Evolutionary conservation across 2,888 invertebrate species (phyloP).

Genomic region (Parapristionchus giblindavisi): DNA sequence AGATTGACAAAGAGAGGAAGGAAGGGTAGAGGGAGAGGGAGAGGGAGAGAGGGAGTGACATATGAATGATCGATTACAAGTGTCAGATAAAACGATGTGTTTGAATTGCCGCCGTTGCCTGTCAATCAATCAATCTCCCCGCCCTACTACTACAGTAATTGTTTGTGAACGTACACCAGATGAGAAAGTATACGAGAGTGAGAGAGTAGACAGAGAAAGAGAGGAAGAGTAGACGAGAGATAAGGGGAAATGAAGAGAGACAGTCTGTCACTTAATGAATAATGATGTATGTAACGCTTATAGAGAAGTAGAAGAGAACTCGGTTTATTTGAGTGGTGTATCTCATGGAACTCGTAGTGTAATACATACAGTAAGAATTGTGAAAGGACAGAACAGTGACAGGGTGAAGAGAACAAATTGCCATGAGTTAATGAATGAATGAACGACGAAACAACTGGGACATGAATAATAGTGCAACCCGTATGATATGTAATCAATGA

Average conservation of each 20-base stretch:
- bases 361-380: not conserved
- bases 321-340: constrained; percentile 35
- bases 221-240: not conserved
- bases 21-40: not conserved
- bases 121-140: constrained; percentile 39
- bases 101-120: constrained; percentile 46
- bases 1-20: constrained; percentile 10
- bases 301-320: constrained; percentile 2
- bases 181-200: not conserved
- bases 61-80: constrained; percentile 45
- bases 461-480: constrained; percentile 10
- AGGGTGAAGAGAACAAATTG: constrained; percentile 26
- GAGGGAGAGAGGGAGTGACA: constrained; percentile 24
- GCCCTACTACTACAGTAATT: constrained; percentile 44
- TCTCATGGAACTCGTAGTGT: too few species aligned
- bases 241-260: not conserved
- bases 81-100: constrained; percentile 48
- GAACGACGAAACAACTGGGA: constrained; percentile 19
- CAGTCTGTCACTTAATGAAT: not conserved
- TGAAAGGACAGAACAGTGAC: constrained; percentile 7
- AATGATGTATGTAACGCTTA: too few species aligned
- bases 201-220: not conserved
- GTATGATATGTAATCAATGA: too few species aligned
- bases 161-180: constrained; percentile 31
- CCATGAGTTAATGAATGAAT: not conserved